Base-by-base conservation (phyloP, 1,140 invertebrate genomes). In the Pachypeltis micranthus region DNA sequence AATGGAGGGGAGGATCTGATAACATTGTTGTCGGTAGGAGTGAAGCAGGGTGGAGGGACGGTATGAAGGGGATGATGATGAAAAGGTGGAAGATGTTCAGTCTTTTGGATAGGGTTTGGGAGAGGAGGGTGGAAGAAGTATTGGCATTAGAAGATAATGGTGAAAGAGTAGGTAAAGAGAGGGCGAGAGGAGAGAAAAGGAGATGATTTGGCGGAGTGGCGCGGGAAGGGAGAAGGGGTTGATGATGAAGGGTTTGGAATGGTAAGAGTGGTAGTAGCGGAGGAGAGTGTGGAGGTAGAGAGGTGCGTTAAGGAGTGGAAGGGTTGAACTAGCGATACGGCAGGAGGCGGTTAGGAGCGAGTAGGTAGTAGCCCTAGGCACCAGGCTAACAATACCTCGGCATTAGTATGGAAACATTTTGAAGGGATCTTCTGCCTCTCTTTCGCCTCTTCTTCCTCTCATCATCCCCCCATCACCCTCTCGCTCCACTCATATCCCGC, bases 341-440 rank as follows among this genome's bases (percentile, higher is more conserved):
- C n/a, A n/a, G 31, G 31, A 39, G 16, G 31, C 27, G 31, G 16
- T 10, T 25, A 59, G 24, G 28, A 59, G 54, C 54, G 54, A 26
- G 54, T 56, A 39, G 31, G 31, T 39, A 39, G 31, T 16, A n/a
- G n/a, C 31, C 16, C 31, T 39, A 39, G 31, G 31, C 31, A 39
- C 31, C n/a, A 14, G 21, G 54, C 54, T 56, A 56, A 56, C 54
- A 56, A 56, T 56, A 56, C 54, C 54, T 25, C 21, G 25, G 54
- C 54, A 56, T 56, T 56, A 56, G 54, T 56, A 56, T 56, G 54
- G 54, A 56, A 56, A 56, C 54, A 56, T 56, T 56, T 56, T 56
- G 25, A 56, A 56, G 54, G 54, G 54, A 39, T 39, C 31, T 26
- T 27, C 55, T 57, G 21, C 27, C 55, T 27, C 25, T 57, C 19